Conservation (phyloP, 2,888 invertebrate species). For the Dorcus parallelipipedus region DNA sequence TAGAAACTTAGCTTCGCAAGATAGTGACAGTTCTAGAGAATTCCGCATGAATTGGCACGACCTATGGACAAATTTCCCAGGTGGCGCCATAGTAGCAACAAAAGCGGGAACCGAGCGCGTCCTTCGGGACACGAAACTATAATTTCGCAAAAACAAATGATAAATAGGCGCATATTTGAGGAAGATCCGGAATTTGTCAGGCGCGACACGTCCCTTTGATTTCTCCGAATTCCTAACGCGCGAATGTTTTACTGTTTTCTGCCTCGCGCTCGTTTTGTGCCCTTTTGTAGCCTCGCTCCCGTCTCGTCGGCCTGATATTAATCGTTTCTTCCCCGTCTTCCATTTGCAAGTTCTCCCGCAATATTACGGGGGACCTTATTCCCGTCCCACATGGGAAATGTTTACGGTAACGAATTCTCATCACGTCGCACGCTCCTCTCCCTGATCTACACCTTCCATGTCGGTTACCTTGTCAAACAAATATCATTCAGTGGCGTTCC, state of each 20-base stretch:
- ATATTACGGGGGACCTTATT: slow-evolving; percentile 33
- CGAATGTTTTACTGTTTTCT: background rate
- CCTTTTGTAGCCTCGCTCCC: background rate
- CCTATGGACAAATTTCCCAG: slow-evolving; percentile 1
- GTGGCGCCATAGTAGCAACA: background rate
- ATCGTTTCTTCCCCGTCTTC: slow-evolving; percentile 34
- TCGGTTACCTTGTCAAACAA: slow-evolving; percentile 30
- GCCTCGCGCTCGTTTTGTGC: background rate
- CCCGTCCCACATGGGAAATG: slow-evolving; percentile 35
- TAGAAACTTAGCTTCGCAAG: background rate
- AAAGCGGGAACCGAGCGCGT: background rate
- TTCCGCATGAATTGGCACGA: background rate
- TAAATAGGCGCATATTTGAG: no score
- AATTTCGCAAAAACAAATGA: no score
- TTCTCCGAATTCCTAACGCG: background rate
- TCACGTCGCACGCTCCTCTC: slow-evolving; percentile 33
- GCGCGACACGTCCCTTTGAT: background rate
- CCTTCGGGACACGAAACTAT: background rate
- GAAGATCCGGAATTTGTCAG: no score
- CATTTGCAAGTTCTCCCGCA: slow-evolving; percentile 32
- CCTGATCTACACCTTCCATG: slow-evolving; percentile 8
- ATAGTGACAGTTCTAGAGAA: background rate
- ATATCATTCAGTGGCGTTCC: slow-evolving; percentile 25
- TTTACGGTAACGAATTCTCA: slow-evolving; percentile 35
- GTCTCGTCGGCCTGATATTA: slow-evolving; percentile 27